A percentile compares a stretch with the other conserved stretches of the same genome.
phyloP scores from a whole-genome alignment of 2,888 invertebrate species.

The Epirrhoe tristata region DNA sequence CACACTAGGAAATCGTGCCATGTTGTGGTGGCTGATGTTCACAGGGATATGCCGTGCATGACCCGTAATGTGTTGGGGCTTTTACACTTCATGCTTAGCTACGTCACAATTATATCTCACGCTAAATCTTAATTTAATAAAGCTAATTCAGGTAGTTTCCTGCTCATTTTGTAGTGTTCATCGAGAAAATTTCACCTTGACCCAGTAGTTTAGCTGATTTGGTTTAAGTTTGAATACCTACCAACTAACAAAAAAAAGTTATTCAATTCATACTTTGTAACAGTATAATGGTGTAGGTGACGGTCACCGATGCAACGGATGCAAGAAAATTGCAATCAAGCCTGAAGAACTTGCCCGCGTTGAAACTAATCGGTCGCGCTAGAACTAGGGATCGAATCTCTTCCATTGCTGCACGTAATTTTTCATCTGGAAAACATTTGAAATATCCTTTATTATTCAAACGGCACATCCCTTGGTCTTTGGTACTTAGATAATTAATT shows the following conservation, averaged over 20 bases:
- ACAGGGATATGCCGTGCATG: too few species aligned
- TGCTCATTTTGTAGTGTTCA: neutral
- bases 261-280: slow-evolving; percentile 59
- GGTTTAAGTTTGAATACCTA: neutral
- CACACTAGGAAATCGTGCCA: too few species aligned
- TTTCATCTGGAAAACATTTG: slow-evolving; percentile 51
- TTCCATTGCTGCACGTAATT: slow-evolving; percentile 49
- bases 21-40: too few species aligned
- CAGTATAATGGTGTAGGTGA: slow-evolving; percentile 73
- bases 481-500: too few species aligned
- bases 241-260: neutral
- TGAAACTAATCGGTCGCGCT: slow-evolving; percentile 62
- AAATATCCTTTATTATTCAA: too few species aligned
- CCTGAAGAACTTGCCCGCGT: slow-evolving; percentile 65
- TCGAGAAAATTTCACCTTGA: neutral
- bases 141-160: neutral
- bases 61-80: too few species aligned
- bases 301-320: slow-evolving; percentile 69
- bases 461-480: too few species aligned
- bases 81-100: neutral
- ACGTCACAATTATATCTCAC: neutral
- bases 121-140: neutral
- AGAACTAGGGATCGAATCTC: slow-evolving; percentile 59
- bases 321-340: slow-evolving; percentile 64
- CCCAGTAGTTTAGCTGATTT: neutral